Evolutionary conservation across 2,797 vertebrate genomes (phyloP).

Genomic region (Chlorospingus semifuscus): DNA sequence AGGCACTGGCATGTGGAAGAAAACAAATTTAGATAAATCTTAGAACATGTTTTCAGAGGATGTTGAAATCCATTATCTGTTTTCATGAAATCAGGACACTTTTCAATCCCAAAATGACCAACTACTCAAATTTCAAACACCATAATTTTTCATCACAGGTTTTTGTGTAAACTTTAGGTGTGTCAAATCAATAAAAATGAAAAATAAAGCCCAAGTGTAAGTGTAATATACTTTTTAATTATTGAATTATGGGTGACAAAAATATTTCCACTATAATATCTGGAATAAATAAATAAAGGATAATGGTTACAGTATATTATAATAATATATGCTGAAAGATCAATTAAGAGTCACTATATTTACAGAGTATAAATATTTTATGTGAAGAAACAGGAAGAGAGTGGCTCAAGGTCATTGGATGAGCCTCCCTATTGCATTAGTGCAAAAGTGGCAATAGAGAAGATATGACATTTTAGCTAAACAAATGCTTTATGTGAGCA

Average conservation of each 20-base stretch:
- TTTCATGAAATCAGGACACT: background rate
- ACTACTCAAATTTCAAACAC: background rate
- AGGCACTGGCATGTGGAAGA: background rate
- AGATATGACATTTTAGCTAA: constrained; percentile 26
- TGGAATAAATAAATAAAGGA: constrained; percentile 18
- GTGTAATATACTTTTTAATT: background rate
- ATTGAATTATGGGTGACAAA: background rate
- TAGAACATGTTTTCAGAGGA: background rate
- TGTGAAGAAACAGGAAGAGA: constrained; percentile 52
- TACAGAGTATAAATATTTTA: constrained; percentile 50
- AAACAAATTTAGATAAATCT: background rate
- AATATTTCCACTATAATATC: background rate
- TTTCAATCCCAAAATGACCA: background rate
- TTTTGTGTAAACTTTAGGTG: background rate
- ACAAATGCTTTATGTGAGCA: constrained; percentile 12
- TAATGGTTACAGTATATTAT: background rate
- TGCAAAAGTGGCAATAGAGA: constrained; percentile 19
- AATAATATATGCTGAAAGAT: background rate
- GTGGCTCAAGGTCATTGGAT: constrained; percentile 15
- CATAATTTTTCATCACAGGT: background rate
- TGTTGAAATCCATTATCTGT: background rate
- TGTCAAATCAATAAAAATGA: background rate
- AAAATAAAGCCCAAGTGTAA: background rate
- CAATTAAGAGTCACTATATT: constrained; percentile 42
- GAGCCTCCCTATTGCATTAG: constrained; percentile 22